Conservation (phyloP, 1,140 invertebrate genomes). For the Calliphora vicina region DNA sequence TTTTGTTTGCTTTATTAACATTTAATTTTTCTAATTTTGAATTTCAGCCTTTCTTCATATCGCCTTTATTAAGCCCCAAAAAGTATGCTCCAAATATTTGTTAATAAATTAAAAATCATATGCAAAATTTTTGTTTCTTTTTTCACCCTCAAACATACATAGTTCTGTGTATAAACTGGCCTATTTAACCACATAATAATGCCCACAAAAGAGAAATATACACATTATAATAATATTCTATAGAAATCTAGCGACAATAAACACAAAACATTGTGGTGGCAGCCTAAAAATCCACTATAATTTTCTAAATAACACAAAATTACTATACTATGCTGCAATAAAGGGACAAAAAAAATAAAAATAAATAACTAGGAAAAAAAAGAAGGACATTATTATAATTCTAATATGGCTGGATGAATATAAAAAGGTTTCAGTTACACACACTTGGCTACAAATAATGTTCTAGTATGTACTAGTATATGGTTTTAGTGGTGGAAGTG, state of each 20-base stretch:
- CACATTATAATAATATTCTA: background rate
- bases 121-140: background rate
- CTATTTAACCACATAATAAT: background rate
- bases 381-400: background rate
- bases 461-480: too few species aligned
- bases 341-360: background rate
- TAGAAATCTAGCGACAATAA: background rate
- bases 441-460: too few species aligned
- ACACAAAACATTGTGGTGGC: background rate
- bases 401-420: too few species aligned
- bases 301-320: background rate
- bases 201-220: background rate
- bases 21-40: too few species aligned
- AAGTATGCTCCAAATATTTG: background rate
- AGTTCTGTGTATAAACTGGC: background rate
- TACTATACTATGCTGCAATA: background rate
- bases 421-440: too few species aligned
- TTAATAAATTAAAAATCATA: background rate
- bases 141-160: background rate
- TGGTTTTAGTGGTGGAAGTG: too few species aligned
- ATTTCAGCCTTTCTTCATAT: too few species aligned
- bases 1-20: too few species aligned
- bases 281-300: background rate
- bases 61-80: too few species aligned
- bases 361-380: too few species aligned